phyloP scores from a whole-genome alignment of 2,888 invertebrate genomes.

The Lasioglossum figueresi region DNA sequence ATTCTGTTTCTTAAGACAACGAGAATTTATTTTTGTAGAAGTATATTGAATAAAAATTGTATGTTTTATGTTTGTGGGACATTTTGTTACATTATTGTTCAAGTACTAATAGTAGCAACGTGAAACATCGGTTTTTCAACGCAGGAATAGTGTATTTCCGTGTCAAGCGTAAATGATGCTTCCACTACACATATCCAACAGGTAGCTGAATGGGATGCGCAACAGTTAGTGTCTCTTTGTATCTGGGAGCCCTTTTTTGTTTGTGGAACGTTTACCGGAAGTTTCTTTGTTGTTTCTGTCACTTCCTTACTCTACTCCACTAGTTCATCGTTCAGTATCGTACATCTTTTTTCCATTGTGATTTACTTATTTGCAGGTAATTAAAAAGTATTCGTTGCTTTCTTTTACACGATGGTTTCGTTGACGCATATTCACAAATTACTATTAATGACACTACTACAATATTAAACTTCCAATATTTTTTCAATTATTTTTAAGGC shows the following conservation, averaged over 20 bases:
- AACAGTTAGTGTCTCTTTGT: constrained; percentile 19
- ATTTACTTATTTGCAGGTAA: not conserved
- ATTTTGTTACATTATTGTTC: not conserved
- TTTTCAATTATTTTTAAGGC: not conserved
- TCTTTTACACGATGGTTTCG: no score
- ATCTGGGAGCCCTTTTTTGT: not conserved
- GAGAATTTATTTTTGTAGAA: not conserved
- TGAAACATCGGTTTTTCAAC: not conserved
- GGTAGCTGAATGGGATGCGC: constrained; percentile 16
- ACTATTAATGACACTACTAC: no score
- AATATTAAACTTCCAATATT: not conserved
- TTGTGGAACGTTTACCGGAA: not conserved
- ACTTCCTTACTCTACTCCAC: not conserved
- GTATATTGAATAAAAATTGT: not conserved
- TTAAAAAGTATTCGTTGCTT: not conserved
- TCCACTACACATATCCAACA: constrained; percentile 13
- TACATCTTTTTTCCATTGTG: not conserved
- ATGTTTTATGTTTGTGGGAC: not conserved
- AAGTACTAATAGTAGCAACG: not conserved
- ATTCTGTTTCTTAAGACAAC: not conserved
- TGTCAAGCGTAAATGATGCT: constrained; percentile 3
- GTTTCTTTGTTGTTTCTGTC: not conserved
- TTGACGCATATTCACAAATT: no score
- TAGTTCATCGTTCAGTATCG: not conserved
- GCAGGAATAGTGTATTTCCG: not conserved